Conservation (phyloP, 2,888 invertebrate genomes). For the Globia sparganii region DNA sequence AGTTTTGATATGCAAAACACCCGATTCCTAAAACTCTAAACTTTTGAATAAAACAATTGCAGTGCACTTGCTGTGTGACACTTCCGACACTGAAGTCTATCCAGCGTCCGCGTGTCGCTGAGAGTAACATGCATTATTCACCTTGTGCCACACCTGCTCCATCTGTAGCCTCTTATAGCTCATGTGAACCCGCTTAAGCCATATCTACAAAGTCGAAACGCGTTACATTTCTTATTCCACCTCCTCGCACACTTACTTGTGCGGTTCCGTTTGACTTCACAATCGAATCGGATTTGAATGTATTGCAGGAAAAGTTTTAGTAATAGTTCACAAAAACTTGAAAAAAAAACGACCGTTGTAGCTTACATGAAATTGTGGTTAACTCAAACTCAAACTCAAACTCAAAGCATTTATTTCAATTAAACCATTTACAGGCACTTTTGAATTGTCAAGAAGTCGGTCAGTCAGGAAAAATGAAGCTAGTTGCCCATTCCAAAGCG, state of each 20-base stretch:
- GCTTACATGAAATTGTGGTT: not conserved
- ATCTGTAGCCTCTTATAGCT: constrained; percentile 25
- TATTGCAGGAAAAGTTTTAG: not conserved
- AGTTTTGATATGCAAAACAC: constrained; percentile 15
- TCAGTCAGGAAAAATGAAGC: too few relatives aligned
- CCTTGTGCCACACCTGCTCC: constrained; percentile 56
- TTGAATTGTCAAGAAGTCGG: too few relatives aligned
- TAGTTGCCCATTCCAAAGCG: too few relatives aligned
- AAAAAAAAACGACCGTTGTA: not conserved
- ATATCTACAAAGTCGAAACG: constrained; percentile 57
- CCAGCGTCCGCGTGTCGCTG: constrained; percentile 39
- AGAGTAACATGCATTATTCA: constrained; percentile 71
- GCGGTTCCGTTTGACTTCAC: constrained; percentile 17
- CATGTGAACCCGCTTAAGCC: constrained; percentile 12
- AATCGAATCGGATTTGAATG: constrained; percentile 28
- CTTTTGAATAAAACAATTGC: constrained; percentile 17
- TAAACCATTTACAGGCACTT: too few relatives aligned
- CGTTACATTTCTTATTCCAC: constrained; percentile 57
- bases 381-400: too few relatives aligned
- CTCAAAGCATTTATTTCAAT: too few relatives aligned
- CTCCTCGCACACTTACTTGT: constrained; percentile 42
- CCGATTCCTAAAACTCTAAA: not conserved
- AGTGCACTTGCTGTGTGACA: not conserved
- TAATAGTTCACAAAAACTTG: not conserved
- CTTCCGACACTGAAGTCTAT: constrained; percentile 45